These are phyloP conservation scores for Holcopasites calliopsidis DNA, from an alignment of 1,140 invertebrate genomes.

Conservation along the genomic window DNA sequence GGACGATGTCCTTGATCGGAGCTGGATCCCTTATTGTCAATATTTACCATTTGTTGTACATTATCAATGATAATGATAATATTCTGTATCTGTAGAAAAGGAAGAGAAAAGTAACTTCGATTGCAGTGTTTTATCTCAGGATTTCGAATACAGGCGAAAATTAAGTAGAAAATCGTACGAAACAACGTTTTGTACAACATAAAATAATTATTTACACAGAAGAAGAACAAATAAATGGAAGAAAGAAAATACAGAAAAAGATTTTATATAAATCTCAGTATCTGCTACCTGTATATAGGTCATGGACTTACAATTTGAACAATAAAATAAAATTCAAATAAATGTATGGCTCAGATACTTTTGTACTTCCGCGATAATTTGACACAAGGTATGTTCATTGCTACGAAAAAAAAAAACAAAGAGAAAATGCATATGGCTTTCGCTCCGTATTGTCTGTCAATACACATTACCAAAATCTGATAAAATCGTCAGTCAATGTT, in stretches of 20 bases:
- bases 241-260: neutral
- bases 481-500: conserved; percentile 2
- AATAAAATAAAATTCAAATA: neutral
- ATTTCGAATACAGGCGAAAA: conserved; percentile 18
- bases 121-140: conserved; percentile 10
- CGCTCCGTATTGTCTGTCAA: neutral
- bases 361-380: neutral
- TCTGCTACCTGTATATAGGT: neutral
- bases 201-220: conserved; percentile 3
- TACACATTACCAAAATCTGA: conserved; percentile 1
- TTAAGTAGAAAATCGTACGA: neutral
- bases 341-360: neutral
- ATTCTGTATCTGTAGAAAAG: neutral
- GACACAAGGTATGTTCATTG: neutral
- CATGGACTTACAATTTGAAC: neutral
- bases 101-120: neutral
- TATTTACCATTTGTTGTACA: too few relatives aligned
- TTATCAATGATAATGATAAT: too few relatives aligned
- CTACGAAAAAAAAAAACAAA: neutral
- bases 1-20: too few relatives aligned
- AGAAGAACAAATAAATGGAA: neutral
- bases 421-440: neutral
- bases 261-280: neutral
- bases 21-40: too few relatives aligned
- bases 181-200: conserved; percentile 26